These are phyloP conservation scores for Actinemys pallida DNA, from an alignment of 2,113 vertebrate genomes.

Conservation along the genomic window DNA sequence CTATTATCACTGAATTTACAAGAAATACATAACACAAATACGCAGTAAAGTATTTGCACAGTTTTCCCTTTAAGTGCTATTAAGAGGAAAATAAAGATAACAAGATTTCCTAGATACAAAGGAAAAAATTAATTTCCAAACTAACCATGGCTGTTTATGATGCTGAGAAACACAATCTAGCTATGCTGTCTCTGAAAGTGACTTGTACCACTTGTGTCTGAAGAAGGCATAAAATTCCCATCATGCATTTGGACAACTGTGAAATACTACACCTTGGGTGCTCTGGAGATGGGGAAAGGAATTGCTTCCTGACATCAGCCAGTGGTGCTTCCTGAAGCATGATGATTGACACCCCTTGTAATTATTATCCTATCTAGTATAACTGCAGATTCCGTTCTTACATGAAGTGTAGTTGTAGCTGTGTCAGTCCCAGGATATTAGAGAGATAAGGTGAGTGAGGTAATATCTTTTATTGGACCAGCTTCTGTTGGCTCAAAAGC, in stretches of 20 bases:
- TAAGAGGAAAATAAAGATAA: constrained; percentile 56
- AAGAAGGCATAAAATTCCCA: constrained; percentile 69
- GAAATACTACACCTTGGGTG: constrained; percentile 53
- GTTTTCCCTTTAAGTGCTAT: constrained; percentile 54
- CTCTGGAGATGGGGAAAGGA: constrained; percentile 1
- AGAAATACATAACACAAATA: constrained; percentile 18
- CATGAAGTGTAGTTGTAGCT: not conserved
- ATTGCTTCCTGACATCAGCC: constrained; percentile 52
- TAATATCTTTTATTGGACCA: not conserved
- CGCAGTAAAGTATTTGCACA: not conserved
- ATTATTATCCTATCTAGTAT: constrained; percentile 44
- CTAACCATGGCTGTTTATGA: constrained; percentile 60
- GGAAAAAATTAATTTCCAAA: constrained; percentile 58
- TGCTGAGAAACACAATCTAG: constrained; percentile 56
- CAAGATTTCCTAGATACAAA: constrained; percentile 59
- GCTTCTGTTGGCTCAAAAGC: not conserved
- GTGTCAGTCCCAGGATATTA: not conserved
- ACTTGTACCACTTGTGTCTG: constrained; percentile 58
- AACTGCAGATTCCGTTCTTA: constrained; percentile 52
- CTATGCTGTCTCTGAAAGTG: constrained; percentile 67
- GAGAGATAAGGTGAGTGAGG: not conserved
- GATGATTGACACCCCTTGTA: constrained; percentile 48
- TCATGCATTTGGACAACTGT: constrained; percentile 66
- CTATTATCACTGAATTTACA: not conserved
- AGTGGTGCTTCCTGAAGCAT: constrained; percentile 45